A percentile compares a stretch with the other conserved stretches of the same genome.
phyloP scores from a whole-genome alignment of 2,888 invertebrate genomes.

The Agrotis ipsilon region DNA sequence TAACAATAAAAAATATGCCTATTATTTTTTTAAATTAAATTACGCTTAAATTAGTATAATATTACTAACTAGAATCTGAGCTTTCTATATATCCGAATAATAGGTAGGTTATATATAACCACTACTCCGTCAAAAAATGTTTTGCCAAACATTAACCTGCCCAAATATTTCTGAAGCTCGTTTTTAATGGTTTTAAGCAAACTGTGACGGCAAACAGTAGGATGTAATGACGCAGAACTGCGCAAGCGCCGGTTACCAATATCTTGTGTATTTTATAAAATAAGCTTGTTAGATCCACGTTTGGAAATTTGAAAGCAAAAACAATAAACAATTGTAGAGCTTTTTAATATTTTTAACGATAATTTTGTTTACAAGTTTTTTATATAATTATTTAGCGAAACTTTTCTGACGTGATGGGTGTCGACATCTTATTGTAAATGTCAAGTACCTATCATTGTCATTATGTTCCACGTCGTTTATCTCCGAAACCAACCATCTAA shows the following conservation, averaged over 20 bases:
- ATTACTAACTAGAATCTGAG: too few species aligned
- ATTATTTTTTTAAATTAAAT: too few species aligned
- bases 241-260: conserved; percentile 15
- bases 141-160: conserved; percentile 9
- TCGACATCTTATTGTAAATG: not conserved
- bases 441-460: too few species aligned
- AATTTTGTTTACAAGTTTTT: not conserved
- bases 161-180: not conserved
- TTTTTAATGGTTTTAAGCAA: conserved; percentile 22
- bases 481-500: too few species aligned
- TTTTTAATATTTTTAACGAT: not conserved
- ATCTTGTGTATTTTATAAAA: conserved; percentile 18
- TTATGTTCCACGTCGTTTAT: too few species aligned
- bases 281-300: conserved; percentile 17
- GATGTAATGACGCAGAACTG: conserved; percentile 37
- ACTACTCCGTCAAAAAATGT: conserved; percentile 1
- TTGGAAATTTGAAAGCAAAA: conserved; percentile 13
- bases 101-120: too few species aligned
- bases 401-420: too few species aligned
- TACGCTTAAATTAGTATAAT: too few species aligned
- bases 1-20: too few species aligned
- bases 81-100: too few species aligned
- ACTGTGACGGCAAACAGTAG: conserved; percentile 46
- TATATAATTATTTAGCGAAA: not conserved
- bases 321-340: not conserved